Percentiles rank a stretch among this genome's conserved stretches.
Evolutionary conservation across 2,888 invertebrate genomes (phyloP).

Genomic region (Athripsodes cinereus): DNA sequence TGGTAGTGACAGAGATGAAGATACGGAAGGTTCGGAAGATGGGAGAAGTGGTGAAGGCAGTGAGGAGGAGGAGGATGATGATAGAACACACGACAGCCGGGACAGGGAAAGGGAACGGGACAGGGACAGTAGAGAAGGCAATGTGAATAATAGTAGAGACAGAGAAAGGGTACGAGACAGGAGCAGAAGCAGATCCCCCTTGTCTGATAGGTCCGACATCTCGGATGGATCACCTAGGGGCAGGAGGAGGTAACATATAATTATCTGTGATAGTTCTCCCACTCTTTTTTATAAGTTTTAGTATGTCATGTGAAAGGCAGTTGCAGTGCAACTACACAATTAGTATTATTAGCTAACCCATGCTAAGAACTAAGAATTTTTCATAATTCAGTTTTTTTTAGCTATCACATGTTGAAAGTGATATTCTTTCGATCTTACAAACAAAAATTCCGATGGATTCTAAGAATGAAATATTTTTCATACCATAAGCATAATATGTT

Average conservation of each 20-base stretch:
- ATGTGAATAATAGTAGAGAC: not conserved
- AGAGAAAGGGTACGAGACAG: constrained; percentile 12
- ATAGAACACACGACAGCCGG: constrained; percentile 34
- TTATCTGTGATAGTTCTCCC: too few relatives aligned
- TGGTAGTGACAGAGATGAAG: constrained; percentile 36
- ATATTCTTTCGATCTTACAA: too few relatives aligned
- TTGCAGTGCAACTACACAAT: too few relatives aligned
- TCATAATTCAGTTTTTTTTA: too few relatives aligned
- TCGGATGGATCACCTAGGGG: not conserved
- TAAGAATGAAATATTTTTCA: too few relatives aligned
- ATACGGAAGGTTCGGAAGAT: constrained; percentile 41
- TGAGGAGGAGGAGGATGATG: constrained; percentile 31
- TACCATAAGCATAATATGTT: too few relatives aligned
- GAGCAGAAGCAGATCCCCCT: constrained; percentile 9
- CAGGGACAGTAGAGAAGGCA: constrained; percentile 29
- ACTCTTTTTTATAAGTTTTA: too few relatives aligned
- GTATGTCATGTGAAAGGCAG: too few relatives aligned
- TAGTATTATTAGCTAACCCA: too few relatives aligned
- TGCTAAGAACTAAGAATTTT: too few relatives aligned
- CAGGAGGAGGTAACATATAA: constrained; percentile 19
- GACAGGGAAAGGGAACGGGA: constrained; percentile 31
- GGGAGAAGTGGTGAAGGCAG: constrained; percentile 31
- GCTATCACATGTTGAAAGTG: too few relatives aligned
- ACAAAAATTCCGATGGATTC: too few relatives aligned
- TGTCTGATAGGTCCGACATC: constrained; percentile 8